These are phyloP conservation scores for Drosophila albomicans DNA, from an alignment of 1,140 invertebrate species.

Conservation along the genomic window DNA sequence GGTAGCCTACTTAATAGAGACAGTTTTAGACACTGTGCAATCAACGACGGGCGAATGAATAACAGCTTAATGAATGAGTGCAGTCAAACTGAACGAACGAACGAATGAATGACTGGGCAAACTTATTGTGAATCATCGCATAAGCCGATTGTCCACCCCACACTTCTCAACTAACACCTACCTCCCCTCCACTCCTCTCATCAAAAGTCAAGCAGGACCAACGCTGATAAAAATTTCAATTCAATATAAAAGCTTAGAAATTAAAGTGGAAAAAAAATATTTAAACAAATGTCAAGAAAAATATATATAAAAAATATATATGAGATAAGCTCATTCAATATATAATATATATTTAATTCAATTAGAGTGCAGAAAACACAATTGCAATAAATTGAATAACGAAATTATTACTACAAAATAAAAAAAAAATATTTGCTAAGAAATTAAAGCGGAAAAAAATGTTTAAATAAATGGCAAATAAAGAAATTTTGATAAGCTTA, in stretches of 20 bases:
- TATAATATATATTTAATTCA: too few relatives aligned
- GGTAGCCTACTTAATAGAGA: conserved; percentile 44
- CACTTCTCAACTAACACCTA: not conserved
- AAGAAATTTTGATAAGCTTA: too few relatives aligned
- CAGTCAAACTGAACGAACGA: conserved; percentile 17
- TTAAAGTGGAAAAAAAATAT: too few relatives aligned
- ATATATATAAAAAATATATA: too few relatives aligned
- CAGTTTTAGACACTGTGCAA: conserved; percentile 25
- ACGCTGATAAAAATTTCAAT: not conserved
- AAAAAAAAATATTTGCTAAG: too few relatives aligned
- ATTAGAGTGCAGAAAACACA: too few relatives aligned
- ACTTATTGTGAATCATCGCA: conserved; percentile 20
- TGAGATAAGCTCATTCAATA: too few relatives aligned
- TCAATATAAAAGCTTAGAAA: not conserved
- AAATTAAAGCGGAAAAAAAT: too few relatives aligned
- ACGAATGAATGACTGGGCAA: not conserved
- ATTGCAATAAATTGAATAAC: too few relatives aligned
- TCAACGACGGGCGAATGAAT: conserved; percentile 40
- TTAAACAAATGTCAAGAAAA: too few relatives aligned
- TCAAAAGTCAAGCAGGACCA: conserved; percentile 3
- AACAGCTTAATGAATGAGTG: conserved; percentile 50
- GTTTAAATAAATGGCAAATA: too few relatives aligned
- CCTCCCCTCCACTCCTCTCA: not conserved
- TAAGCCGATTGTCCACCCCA: conserved; percentile 23
- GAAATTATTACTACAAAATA: too few relatives aligned